phyloP scores from a whole-genome alignment of 2,888 invertebrate species.

The Protophormia terraenovae region DNA sequence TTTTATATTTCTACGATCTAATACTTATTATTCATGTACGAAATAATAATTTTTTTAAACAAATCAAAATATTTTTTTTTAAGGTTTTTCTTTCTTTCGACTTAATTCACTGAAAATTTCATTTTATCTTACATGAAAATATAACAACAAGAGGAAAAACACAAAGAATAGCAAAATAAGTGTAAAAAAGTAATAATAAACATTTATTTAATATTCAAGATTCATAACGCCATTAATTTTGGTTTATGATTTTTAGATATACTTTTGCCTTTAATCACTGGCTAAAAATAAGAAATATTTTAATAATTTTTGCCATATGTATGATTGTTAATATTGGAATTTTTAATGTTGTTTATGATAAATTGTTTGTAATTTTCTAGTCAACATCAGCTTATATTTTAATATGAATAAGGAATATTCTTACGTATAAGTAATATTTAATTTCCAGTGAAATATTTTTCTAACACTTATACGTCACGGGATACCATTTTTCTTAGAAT shows the following conservation, averaged over 20 bases:
- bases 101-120: slow-evolving; percentile 5
- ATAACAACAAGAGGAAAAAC: not conserved
- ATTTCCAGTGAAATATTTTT: not conserved
- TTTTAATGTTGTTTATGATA: too few relatives aligned
- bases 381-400: not conserved
- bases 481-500: not conserved
- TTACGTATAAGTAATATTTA: slow-evolving; percentile 19
- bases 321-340: not conserved
- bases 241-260: not conserved
- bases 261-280: not conserved
- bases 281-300: not conserved
- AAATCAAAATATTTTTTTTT: not conserved
- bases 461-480: not conserved
- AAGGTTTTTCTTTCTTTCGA: not conserved
- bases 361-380: not conserved
- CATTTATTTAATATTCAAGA: not conserved
- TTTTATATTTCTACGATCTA: too few relatives aligned
- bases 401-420: not conserved
- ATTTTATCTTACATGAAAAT: not conserved
- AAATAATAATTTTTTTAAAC: too few relatives aligned
- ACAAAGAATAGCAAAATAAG: not conserved
- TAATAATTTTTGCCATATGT: not conserved
- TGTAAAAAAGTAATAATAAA: not conserved
- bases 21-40: not conserved
- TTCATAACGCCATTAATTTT: not conserved